Percentiles rank a stretch among this genome's conserved stretches.
Conservation (phyloP, 2,113 vertebrate species). For the Ptilorrhoa leucosticta region DNA sequence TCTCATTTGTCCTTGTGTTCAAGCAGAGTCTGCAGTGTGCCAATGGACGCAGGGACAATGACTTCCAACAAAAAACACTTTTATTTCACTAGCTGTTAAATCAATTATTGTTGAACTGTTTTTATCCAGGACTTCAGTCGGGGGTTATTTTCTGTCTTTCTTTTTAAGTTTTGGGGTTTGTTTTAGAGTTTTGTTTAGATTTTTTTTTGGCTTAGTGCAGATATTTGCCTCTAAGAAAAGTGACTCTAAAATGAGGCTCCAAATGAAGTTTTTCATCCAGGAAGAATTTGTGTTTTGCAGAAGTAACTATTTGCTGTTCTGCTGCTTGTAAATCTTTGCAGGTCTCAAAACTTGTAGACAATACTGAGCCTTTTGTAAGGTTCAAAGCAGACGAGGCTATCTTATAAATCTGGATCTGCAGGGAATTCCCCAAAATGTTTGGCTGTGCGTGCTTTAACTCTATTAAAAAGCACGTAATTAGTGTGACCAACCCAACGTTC, state of each 20-base stretch:
- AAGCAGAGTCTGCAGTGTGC: not conserved
- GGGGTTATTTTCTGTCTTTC: not conserved
- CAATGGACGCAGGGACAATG: not conserved
- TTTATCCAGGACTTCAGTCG: not conserved
- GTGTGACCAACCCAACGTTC: rapidly evolving
- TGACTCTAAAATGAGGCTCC: not conserved
- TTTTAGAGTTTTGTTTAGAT: not conserved
- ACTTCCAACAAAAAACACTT: not conserved
- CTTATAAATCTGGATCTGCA: not conserved
- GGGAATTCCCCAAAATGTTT: not conserved
- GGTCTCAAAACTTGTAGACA: not conserved
- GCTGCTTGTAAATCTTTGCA: not conserved
- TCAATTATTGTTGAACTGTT: not conserved
- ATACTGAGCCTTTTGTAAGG: not conserved
- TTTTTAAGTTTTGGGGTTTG: not conserved
- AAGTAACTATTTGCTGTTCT: not conserved
- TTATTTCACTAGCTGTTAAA: not conserved
- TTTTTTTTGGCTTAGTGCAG: not conserved
- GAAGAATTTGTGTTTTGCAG: not conserved
- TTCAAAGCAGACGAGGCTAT: not conserved
- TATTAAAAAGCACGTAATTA: not conserved
- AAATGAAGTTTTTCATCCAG: not conserved
- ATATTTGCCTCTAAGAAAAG: not conserved
- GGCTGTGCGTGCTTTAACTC: not conserved
- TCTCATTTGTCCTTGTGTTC: not conserved